A percentile compares a stretch with the other conserved stretches of the same genome.
Evolutionary conservation across 2,888 invertebrate genomes (phyloP).

Genomic region (Napeogenes sylphis): DNA sequence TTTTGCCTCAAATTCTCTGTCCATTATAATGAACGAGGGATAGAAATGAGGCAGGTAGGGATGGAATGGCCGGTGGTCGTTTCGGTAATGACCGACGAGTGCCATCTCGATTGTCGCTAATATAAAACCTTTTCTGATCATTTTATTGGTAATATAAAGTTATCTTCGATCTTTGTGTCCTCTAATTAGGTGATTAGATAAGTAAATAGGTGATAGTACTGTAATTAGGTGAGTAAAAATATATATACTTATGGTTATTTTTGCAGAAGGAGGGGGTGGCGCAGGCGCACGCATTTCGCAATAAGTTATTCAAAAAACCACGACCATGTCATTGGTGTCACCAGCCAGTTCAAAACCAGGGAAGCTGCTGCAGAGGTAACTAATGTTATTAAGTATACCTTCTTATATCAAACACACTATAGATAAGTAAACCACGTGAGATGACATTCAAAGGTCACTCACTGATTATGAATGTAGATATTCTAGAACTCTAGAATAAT

Average conservation of each 20-base stretch:
- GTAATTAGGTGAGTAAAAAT: neutral
- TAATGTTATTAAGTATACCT: neutral
- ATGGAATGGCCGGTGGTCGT: constrained; percentile 33
- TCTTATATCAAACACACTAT: too few relatives aligned
- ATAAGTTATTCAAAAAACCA: constrained; percentile 85
- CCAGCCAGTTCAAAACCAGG: constrained; percentile 85
- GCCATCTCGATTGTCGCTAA: neutral
- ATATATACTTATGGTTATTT: neutral
- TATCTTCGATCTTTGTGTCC: neutral
- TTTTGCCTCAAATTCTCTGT: constrained; percentile 39
- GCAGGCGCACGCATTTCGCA: constrained; percentile 85
- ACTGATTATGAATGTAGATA: constrained; percentile 38
- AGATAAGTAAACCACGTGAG: constrained; percentile 6
- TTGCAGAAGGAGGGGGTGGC: constrained; percentile 82
- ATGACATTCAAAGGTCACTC: constrained; percentile 56
- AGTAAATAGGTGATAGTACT: neutral
- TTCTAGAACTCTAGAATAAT: constrained; percentile 33
- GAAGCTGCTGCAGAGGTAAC: constrained; percentile 86
- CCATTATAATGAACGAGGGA: constrained; percentile 48
- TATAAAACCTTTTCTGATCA: neutral
- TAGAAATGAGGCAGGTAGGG: constrained; percentile 51
- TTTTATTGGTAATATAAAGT: neutral
- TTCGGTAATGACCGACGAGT: constrained; percentile 3
- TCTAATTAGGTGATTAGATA: too few relatives aligned
- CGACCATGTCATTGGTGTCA: constrained; percentile 88